A percentile compares a stretch with the other conserved stretches of the same genome.
Evolutionary conservation across 2,113 vertebrate genomes (phyloP).

Genomic region (Cnemophilus loriae): DNA sequence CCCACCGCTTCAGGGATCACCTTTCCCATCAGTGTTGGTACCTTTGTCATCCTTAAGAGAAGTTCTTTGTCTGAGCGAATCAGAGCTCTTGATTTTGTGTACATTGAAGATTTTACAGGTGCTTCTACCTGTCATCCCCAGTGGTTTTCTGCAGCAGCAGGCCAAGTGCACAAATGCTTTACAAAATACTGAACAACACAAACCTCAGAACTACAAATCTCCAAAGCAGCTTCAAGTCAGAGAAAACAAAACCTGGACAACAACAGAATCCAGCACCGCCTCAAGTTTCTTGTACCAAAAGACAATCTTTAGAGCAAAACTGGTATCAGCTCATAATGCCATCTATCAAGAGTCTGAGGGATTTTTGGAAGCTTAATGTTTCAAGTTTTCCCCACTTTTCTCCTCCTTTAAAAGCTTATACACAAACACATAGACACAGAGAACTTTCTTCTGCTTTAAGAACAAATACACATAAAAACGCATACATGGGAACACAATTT

Average conservation of each 20-base stretch:
- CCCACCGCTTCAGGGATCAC: neutral
- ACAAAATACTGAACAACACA: conserved; percentile 26
- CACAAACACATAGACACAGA: neutral
- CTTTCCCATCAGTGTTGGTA: neutral
- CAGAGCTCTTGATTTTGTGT: neutral
- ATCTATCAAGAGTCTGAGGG: neutral
- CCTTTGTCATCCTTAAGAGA: neutral
- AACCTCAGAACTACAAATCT: conserved; percentile 20
- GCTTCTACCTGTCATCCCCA: neutral
- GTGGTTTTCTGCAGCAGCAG: neutral
- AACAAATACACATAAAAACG: neutral
- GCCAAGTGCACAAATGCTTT: neutral
- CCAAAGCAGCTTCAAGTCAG: conserved; percentile 1
- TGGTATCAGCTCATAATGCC: neutral
- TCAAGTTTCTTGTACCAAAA: neutral
- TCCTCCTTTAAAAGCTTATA: neutral
- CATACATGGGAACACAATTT: neutral
- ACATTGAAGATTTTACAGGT: neutral
- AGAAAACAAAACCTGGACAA: conserved; percentile 6
- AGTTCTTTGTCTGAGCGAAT: neutral
- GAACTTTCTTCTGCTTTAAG: neutral
- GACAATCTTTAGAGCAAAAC: neutral
- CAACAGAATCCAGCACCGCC: neutral
- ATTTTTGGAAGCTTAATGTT: neutral
- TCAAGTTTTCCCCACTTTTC: neutral